Base-by-base conservation (phyloP, 2,888 invertebrate genomes). In the Drosophila demipolita region DNA sequence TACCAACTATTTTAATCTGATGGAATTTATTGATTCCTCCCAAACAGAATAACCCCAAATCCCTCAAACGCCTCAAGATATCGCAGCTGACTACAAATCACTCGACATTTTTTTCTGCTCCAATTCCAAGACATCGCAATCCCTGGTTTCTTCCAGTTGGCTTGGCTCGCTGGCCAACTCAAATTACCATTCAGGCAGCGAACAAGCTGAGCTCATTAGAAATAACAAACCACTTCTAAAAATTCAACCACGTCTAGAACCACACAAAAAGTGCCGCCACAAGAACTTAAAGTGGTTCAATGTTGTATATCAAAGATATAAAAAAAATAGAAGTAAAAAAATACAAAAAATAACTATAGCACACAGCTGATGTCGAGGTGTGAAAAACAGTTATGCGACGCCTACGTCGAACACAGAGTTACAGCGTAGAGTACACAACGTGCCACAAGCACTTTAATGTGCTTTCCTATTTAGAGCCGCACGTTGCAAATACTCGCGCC, bases 161-260 rank as follows among this genome's bases (percentile, higher is more conserved):
- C 45, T 64, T 66, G 67, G 57, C 61, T 38, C 53, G 45, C 52
- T 26, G 57, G 50, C 57, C 45, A 66, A 55, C 67, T 71, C 60
- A 77, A 77, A 88, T 88, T 88, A 83, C 70, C 65, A 84, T 84
- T 83, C 88, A 75, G 65, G 50, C 74, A 58, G 60, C 86, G 69
- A 52, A 64, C 70, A 70, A 70, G n/a, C 66, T 50, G 60, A 26
- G 45, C 69, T 78, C 75, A 73, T 78, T 79, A 75, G 71, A 72
- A 61, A 67, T 66, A 76, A 64, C 62, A 64, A 55, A 59, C 49
- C 71, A 73, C 71, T 68, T 50, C 59, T 64, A 49, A 55, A 33
- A 59, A 64, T 20, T 59, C 63, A 36, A 53, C 53, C 67, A 73
- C 66, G 70, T 69, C 29, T n/a, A 63, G 59, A 69, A 53, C 55